These are phyloP conservation scores for Biston stratarius DNA, from an alignment of 2,888 invertebrate genomes.

Conservation along the genomic window DNA sequence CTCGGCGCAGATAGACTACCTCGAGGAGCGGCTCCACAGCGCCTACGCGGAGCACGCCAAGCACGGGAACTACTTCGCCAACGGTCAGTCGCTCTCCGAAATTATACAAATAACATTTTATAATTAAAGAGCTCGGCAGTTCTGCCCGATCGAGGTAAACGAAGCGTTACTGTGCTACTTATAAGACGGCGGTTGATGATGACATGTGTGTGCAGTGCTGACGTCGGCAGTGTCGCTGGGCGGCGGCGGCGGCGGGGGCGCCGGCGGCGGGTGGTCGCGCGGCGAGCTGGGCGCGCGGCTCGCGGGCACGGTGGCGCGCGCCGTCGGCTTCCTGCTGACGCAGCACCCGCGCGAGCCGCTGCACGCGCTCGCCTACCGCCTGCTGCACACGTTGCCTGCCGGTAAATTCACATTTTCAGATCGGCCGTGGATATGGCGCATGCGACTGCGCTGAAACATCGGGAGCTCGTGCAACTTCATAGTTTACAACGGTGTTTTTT, in stretches of 20 bases:
- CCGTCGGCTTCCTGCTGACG: constrained; percentile 79
- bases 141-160: too few relatives aligned
- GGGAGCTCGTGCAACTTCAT: too few relatives aligned
- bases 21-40: constrained; percentile 70
- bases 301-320: constrained; percentile 77
- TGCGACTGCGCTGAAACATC: too few relatives aligned
- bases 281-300: constrained; percentile 83
- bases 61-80: constrained; percentile 66
- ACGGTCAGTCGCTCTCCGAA: constrained; percentile 52
- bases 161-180: too few relatives aligned
- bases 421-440: too few relatives aligned
- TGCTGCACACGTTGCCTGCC: constrained; percentile 76
- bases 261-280: constrained; percentile 58
- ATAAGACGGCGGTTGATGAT: too few relatives aligned
- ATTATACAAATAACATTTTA: too few relatives aligned
- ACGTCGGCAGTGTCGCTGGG: constrained; percentile 69
- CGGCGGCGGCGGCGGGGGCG: constrained; percentile 51
- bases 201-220: constrained; percentile 58
- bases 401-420: constrained; percentile 6
- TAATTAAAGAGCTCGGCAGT: too few relatives aligned
- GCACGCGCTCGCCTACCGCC: constrained; percentile 73
- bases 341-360: constrained; percentile 58
- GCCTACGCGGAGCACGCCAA: constrained; percentile 56
- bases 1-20: constrained; percentile 83
- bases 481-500: too few relatives aligned